Conservation (phyloP, 2,888 invertebrate species). For the Eristalinus sepulchralis region DNA sequence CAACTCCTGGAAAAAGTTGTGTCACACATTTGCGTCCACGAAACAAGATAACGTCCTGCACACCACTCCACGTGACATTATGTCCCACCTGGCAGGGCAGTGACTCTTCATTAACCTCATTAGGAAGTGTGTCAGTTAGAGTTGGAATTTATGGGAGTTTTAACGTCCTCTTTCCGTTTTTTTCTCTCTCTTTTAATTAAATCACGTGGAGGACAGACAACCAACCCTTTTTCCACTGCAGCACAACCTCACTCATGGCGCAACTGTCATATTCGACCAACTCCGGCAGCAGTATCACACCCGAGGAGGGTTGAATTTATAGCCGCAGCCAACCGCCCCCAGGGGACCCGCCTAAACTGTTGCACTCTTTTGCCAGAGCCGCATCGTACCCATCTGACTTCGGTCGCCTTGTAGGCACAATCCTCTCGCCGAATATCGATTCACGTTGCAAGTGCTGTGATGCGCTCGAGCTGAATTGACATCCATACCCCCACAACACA, state of each 20-base stretch:
- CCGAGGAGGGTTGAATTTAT: conserved; percentile 8
- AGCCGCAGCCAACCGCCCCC: neutral
- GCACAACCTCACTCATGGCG: conserved; percentile 34
- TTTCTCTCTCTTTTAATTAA: conserved; percentile 26
- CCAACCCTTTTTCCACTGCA: neutral
- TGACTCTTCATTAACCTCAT: conserved; percentile 80
- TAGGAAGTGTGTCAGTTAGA: conserved; percentile 76
- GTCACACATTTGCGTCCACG: neutral
- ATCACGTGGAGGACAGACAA: conserved; percentile 11
- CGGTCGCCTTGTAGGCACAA: neutral
- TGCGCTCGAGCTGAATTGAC: conserved; percentile 19
- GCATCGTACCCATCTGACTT: neutral
- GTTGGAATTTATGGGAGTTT: conserved; percentile 78
- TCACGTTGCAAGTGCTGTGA: neutral
- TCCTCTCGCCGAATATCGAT: conserved; percentile 26
- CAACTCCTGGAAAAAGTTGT: neutral
- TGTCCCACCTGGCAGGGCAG: conserved; percentile 43
- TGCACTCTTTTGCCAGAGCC: neutral
- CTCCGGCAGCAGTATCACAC: neutral
- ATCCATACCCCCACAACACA: neutral
- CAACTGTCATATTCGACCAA: neutral
- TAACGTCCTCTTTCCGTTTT: conserved; percentile 27
- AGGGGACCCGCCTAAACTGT: neutral
- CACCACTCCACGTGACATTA: neutral
- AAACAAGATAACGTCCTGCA: neutral